Evolutionary conservation across 1,140 invertebrate genomes (phyloP).

Genomic region (Tetragnatha versicolor): DNA sequence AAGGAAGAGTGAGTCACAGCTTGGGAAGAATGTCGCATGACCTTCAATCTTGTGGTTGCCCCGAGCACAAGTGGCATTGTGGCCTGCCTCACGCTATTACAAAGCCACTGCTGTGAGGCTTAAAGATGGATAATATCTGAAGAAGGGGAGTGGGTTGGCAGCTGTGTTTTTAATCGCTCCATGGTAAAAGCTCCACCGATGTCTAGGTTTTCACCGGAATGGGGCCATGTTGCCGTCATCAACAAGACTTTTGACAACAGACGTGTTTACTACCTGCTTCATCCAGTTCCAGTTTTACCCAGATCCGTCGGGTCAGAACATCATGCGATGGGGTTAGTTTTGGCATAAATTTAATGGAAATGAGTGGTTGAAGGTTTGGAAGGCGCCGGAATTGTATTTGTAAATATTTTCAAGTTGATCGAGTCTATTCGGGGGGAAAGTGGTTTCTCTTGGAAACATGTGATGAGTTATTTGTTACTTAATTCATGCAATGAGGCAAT

Average conservation of each 20-base stretch:
- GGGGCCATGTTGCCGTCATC: background rate
- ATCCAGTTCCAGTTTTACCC: too few species aligned
- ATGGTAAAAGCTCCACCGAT: background rate
- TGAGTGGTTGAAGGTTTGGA: background rate
- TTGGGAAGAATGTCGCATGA: background rate
- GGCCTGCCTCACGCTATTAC: background rate
- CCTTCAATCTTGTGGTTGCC: background rate
- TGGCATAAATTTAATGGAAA: background rate
- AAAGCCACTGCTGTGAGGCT: background rate
- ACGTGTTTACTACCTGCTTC: too few species aligned
- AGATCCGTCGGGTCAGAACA: too few species aligned
- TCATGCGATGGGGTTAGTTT: too few species aligned
- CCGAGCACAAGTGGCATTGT: constrained; percentile 9
- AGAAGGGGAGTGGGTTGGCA: background rate
- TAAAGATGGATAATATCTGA: background rate
- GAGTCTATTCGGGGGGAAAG: too few species aligned
- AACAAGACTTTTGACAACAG: too few species aligned
- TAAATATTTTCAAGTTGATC: too few species aligned
- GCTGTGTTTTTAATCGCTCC: background rate
- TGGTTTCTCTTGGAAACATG: too few species aligned
- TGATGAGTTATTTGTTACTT: too few species aligned
- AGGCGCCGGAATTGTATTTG: constrained; percentile 8
- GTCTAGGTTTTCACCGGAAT: background rate
- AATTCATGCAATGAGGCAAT: too few species aligned
- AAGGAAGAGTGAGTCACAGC: background rate